Base-by-base conservation (phyloP, 2,797 vertebrate species). In the Anguilla pacifica region DNA sequence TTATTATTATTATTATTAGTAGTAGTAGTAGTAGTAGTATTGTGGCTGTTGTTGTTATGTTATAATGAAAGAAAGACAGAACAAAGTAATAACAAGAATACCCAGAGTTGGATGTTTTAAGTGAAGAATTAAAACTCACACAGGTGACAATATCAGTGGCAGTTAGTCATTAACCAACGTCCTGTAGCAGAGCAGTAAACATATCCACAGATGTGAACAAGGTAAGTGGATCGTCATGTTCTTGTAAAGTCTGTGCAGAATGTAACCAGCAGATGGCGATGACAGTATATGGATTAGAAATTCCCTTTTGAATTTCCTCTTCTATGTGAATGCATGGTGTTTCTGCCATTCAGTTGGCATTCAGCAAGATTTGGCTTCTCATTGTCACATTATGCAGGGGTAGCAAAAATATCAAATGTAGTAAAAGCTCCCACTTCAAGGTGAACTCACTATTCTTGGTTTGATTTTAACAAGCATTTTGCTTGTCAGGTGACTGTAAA, bases 231-330 rank as follows among this genome's bases (percentile, higher is more conserved):
- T 22, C 7, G 35, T 22, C 17, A 7, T 6, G 39, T 39, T 43
- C 35, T 25, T 79, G 3, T 39, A 79, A 79, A 2, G 17, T 79
- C 35, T 77, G 35, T 35, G 39, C 35, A 51, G 6, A 51, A 17
- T 87, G 88, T 0, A 3, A 88, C 92, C 94, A 93, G 92, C 90
- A 94, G 94, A 86, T 93, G 92, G 91, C 85, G 86, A n/a, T 91
- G 88, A 91, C 86, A 91, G 28, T 46, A 64, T 83, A 89, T 35
- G 19, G 7, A 72, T 57, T 19, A 28, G n/a, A 59, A 79, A 22
- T 79, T 59, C 11, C 61, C 15, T 11, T 82, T 64, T 46, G 83
- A 43, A 77, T 35, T 77, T 35, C 11, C 43, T 81, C 35, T 46
- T 7, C 72, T 39, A 77, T 28, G 64, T 39, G 28, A 74, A 25